Evolutionary conservation across 2,797 vertebrate genomes (phyloP).

Genomic region (Hapalemur alaotrensis): DNA sequence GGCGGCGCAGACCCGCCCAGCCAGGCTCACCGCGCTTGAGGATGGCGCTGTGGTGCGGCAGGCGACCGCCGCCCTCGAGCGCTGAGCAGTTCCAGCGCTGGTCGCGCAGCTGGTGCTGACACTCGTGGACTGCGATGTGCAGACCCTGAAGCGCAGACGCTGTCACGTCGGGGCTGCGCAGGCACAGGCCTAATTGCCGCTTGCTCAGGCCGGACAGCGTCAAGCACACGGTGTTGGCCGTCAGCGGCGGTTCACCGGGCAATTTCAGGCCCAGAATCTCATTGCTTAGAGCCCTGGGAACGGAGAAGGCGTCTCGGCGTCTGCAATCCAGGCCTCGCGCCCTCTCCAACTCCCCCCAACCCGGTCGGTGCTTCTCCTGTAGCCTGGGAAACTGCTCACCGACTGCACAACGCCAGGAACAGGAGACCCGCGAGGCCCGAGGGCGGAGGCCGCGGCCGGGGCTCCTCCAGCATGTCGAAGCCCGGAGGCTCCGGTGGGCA

Average conservation of each 20-base stretch:
- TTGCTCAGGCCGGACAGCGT: constrained; percentile 92
- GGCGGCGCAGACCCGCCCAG: neutral
- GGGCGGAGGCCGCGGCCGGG: constrained; percentile 65
- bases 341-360: neutral
- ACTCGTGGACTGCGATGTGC: constrained; percentile 94
- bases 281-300: constrained; percentile 90
- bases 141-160: constrained; percentile 95
- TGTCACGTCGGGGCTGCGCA: constrained; percentile 93
- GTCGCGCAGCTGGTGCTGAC: constrained; percentile 93
- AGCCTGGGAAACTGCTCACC: constrained; percentile 67
- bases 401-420: constrained; percentile 77
- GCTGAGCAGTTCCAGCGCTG: constrained; percentile 97
- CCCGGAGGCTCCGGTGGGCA: constrained; percentile 68
- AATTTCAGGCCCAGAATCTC: constrained; percentile 94
- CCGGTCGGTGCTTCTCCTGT: neutral
- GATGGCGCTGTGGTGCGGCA: constrained; percentile 92
- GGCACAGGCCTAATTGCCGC: constrained; percentile 93
- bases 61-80: constrained; percentile 89
- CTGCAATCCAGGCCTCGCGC: neutral
- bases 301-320: neutral
- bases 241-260: constrained; percentile 92
- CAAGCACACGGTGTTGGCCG: constrained; percentile 94
- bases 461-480: constrained; percentile 76
- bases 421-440: constrained; percentile 73
- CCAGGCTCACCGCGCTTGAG: constrained; percentile 90